phyloP scores from a whole-genome alignment of 2,888 invertebrate genomes.

The Horisme vitalbata region DNA sequence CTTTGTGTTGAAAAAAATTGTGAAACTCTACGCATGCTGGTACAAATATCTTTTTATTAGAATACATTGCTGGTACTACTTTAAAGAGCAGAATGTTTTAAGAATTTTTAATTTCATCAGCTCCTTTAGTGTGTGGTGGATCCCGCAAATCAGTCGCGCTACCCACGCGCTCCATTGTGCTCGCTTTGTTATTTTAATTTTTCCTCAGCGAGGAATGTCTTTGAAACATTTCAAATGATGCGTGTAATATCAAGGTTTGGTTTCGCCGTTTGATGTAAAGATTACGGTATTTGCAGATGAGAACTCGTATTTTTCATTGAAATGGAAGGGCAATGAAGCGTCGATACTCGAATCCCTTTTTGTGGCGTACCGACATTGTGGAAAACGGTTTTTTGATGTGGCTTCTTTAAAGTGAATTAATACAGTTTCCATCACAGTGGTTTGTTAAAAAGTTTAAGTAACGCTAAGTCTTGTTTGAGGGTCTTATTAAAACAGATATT shows the following conservation, averaged over 20 bases:
- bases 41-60: conserved; percentile 1
- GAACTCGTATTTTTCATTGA: conserved; percentile 67
- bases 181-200: conserved; percentile 78
- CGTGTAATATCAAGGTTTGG: conserved; percentile 77
- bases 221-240: conserved; percentile 80
- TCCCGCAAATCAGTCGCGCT: conserved; percentile 55
- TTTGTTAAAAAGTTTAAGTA: conserved; percentile 16
- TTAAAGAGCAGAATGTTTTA: conserved; percentile 36
- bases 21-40: neutral
- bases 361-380: conserved; percentile 55
- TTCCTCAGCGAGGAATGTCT: conserved; percentile 74
- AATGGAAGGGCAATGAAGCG: conserved; percentile 62
- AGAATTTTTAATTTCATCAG: conserved; percentile 71
- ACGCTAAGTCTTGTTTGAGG: conserved; percentile 13
- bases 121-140: conserved; percentile 38
- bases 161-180: conserved; percentile 53
- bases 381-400: conserved; percentile 57
- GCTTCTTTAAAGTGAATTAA: conserved; percentile 45
- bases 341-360: conserved; percentile 61
- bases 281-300: conserved; percentile 69
- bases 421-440: conserved; percentile 13
- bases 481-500: no score
- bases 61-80: conserved; percentile 1
- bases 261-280: conserved; percentile 76
- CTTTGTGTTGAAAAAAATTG: neutral